phyloP scores from a whole-genome alignment of 2,113 vertebrate genomes.

The Mastomys natalensis region DNA sequence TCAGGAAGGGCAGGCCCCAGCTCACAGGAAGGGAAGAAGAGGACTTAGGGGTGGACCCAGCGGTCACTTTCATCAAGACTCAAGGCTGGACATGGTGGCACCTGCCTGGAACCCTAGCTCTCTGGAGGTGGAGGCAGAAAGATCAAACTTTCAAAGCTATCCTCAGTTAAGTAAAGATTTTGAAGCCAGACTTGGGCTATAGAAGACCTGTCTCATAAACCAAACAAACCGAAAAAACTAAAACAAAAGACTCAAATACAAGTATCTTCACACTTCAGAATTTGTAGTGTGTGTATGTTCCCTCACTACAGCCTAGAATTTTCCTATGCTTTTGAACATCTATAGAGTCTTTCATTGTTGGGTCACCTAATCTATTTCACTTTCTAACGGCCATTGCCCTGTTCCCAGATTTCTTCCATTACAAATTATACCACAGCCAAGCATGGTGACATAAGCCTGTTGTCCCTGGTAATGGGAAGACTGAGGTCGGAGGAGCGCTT shows the following conservation, averaged over 20 bases:
- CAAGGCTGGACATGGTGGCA: neutral
- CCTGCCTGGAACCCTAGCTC: neutral
- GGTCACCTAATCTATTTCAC: neutral
- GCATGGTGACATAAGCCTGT: neutral
- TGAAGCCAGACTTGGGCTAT: neutral
- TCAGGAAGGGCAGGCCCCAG: neutral
- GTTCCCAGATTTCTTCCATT: neutral
- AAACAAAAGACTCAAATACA: neutral
- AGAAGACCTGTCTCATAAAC: neutral
- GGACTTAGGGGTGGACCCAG: neutral
- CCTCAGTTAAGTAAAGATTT: neutral
- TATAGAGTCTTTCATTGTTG: neutral
- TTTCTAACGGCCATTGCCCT: neutral
- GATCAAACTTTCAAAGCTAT: neutral
- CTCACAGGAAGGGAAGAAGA: neutral
- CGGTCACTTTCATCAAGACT: too few relatives aligned
- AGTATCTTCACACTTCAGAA: too few relatives aligned
- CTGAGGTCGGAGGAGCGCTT: neutral
- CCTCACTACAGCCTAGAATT: neutral
- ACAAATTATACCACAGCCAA: neutral
- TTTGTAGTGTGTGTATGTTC: neutral
- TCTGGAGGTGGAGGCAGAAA: neutral
- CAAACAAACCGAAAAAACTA: neutral
- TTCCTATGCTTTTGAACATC: neutral
- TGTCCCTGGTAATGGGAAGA: neutral